These are phyloP conservation scores for Penaeus japonicus DNA, from an alignment of 1,140 invertebrate species.

Conservation along the genomic window DNA sequence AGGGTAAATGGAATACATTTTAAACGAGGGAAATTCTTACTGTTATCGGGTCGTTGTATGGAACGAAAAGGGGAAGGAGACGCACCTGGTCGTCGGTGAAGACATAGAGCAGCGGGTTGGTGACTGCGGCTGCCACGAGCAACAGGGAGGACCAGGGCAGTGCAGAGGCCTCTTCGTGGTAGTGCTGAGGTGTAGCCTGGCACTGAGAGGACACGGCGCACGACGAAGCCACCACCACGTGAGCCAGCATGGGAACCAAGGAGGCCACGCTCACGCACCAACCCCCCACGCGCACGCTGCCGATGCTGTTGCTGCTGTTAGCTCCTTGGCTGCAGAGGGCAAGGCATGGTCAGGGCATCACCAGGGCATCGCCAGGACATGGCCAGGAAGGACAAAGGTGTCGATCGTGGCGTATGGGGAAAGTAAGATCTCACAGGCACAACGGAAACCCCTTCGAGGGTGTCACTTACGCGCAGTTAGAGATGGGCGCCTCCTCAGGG, in stretches of 20 bases:
- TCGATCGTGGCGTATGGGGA: too few relatives aligned
- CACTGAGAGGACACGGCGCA: constrained; percentile 47
- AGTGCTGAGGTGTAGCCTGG: constrained; percentile 14
- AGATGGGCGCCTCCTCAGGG: constrained; percentile 55
- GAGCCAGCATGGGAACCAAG: constrained; percentile 49
- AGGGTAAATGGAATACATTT: not conserved
- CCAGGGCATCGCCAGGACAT: not conserved
- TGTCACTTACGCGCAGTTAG: constrained; percentile 27
- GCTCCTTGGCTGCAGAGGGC: not conserved
- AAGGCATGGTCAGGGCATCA: not conserved
- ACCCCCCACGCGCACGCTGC: constrained; percentile 35
- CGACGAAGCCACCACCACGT: constrained; percentile 50
- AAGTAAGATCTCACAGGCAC: too few relatives aligned
- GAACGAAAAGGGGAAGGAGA: too few relatives aligned
- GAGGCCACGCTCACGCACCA: constrained; percentile 48
- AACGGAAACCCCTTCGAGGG: not conserved
- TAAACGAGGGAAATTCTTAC: too few relatives aligned
- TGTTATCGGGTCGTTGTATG: too few relatives aligned
- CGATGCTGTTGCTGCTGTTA: constrained; percentile 15
- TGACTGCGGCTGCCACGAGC: constrained; percentile 50
- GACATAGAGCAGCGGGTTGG: constrained; percentile 55
- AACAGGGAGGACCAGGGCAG: constrained; percentile 57
- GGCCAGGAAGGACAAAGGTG: too few relatives aligned
- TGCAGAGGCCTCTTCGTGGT: constrained; percentile 44
- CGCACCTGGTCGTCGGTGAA: constrained; percentile 53